A percentile compares a stretch with the other conserved stretches of the same genome.
Conservation (phyloP, 2,797 vertebrate genomes). For the Gambelia wislizenii region DNA sequence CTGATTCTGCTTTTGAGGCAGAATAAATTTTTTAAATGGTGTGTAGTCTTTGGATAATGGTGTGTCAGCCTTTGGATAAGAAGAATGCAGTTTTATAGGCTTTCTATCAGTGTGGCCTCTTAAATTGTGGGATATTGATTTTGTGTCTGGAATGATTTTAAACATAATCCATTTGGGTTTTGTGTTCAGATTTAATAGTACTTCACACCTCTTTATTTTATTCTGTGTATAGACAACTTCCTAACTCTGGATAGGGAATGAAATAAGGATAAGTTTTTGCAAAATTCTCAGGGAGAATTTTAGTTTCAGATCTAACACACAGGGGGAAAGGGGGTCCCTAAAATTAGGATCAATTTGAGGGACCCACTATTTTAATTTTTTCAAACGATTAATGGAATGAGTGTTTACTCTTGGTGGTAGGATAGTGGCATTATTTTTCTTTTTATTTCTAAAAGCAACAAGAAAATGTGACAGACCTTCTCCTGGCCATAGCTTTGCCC, state of each 20-base stretch:
- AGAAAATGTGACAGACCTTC: neutral
- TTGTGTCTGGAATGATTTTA: constrained; percentile 24
- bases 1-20: constrained; percentile 16
- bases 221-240: neutral
- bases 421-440: neutral
- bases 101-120: neutral
- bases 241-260: constrained; percentile 5
- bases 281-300: neutral
- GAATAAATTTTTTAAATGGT: neutral
- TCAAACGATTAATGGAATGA: neutral
- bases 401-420: neutral
- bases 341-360: neutral
- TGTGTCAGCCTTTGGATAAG: constrained; percentile 3
- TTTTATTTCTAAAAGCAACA: neutral
- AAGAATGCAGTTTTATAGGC: constrained; percentile 1
- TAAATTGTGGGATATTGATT: neutral
- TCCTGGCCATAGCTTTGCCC: too few relatives aligned
- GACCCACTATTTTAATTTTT: too few relatives aligned
- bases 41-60: neutral
- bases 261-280: neutral
- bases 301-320: neutral
- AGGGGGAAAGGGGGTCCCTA: neutral
- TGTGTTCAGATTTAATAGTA: neutral
- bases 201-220: constrained; percentile 8
- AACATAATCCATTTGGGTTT: constrained; percentile 12